These are phyloP conservation scores for Myocastor coypus DNA, from an alignment of 2,113 vertebrate species.

Conservation along the genomic window DNA sequence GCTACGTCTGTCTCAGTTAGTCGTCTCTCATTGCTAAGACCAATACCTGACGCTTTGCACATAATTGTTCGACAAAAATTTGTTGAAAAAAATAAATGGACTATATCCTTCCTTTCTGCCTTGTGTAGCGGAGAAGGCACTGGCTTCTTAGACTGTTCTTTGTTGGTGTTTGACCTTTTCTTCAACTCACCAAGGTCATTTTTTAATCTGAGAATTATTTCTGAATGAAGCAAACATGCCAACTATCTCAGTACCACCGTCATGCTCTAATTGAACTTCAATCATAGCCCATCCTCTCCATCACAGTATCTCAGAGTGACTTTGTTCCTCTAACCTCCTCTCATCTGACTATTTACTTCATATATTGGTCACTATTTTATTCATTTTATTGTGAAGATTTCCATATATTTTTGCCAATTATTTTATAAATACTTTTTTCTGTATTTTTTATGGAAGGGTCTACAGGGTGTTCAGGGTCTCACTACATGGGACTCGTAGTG, in stretches of 20 bases:
- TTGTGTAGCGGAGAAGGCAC: neutral
- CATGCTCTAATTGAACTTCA: constrained; percentile 4
- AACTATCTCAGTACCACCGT: neutral
- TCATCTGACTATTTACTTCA: neutral
- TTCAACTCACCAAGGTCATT: neutral
- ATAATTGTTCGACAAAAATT: neutral
- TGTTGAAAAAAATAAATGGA: neutral
- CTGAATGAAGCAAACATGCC: neutral
- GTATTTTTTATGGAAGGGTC: too few relatives aligned
- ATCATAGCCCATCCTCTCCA: neutral
- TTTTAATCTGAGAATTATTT: neutral
- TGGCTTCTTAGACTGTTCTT: neutral
- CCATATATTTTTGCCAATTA: constrained; percentile 9
- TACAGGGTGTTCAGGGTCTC: too few relatives aligned
- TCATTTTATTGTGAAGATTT: constrained; percentile 8
- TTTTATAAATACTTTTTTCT: neutral
- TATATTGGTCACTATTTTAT: neutral
- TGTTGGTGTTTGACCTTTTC: neutral
- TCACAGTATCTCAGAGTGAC: neutral
- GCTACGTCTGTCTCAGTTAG: too few relatives aligned
- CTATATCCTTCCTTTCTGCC: neutral
- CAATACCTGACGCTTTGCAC: too few relatives aligned
- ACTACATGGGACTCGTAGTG: too few relatives aligned
- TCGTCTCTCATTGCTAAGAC: too few relatives aligned
- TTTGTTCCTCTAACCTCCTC: neutral